Conservation (phyloP, 2,797 vertebrate species). For the Tragopan temminckii region DNA sequence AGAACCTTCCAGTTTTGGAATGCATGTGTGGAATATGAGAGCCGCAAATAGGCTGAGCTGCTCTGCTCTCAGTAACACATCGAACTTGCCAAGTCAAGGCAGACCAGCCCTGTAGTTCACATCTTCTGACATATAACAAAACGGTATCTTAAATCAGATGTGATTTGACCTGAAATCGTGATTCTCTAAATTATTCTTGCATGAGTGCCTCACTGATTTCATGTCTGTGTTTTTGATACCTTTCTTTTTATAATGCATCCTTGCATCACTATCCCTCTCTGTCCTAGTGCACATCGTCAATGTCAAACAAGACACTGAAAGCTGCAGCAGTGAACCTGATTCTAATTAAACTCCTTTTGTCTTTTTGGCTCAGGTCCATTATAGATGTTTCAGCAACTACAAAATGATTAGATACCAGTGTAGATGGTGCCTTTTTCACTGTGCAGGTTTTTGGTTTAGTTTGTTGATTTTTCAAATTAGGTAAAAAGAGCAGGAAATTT, state of each 20-base stretch:
- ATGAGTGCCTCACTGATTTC: background rate
- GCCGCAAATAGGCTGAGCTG: background rate
- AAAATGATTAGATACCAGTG: background rate
- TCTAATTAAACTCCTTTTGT: background rate
- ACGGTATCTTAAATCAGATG: background rate
- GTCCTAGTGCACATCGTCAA: background rate
- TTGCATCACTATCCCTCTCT: background rate
- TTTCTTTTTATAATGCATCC: background rate
- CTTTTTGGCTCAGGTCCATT: background rate
- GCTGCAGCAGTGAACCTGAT: background rate
- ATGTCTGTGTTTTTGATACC: background rate
- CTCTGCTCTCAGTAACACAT: background rate
- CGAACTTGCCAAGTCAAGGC: background rate
- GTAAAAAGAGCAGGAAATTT: background rate
- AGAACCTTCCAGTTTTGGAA: background rate
- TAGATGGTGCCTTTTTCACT: background rate
- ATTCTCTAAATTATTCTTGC: background rate
- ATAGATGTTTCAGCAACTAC: background rate
- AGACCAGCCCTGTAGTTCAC: background rate
- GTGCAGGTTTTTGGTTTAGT: background rate
- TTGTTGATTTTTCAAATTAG: background rate
- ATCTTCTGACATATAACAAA: background rate
- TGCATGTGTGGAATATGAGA: background rate
- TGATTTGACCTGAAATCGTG: constrained; percentile 6
- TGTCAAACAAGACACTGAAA: background rate